Base-by-base conservation (phyloP, 2,797 vertebrate genomes). In the Columba guinea region DNA sequence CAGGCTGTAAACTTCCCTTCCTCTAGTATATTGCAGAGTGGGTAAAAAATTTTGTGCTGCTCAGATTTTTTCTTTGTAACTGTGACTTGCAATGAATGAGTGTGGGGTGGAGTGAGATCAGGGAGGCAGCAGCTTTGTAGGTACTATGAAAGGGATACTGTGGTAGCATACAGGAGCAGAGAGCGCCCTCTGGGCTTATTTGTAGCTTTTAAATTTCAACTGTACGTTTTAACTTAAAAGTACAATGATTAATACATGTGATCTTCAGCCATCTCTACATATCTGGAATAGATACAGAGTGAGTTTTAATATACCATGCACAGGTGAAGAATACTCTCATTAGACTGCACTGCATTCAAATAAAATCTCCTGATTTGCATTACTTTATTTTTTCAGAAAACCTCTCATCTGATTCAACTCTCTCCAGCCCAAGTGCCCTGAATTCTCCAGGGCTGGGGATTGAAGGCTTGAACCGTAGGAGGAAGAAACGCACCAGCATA, bases 401-500 rank as follows among this genome's bases (percentile, higher is more conserved):
- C 98, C 98, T 99, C 98, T 98, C 99, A 79, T 99, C 99, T 95
- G 99, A 99, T 98, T 99, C 99, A 96, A 97, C 98, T 95, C 98
- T 99, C 98, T 99, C 99, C 97, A 99, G 98, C 98, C 99, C 99
- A 97, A 99, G 98, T 97, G 98, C 99, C 95, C 98, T 99, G 97
- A 99, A 99, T 96, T 99, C 99, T 89, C 98, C 99, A 44, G 99
- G 99, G 97, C 98, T 98, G 97, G 99, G 99, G 94, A 98, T 99
- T 15, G 99, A 99, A 98, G 99, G 99, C 94, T 98, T 99, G 97
- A 99, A 99, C 98, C 99, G 99, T 90, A 98, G 99, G 98, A 99
- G 99, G 94, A 99, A 99, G 98, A 99, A 99, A 98, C 99, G 99
- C 99, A 99, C 99, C 98, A 99, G 99, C 98, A 99, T 99, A 96